Conservation (phyloP, 2,113 vertebrate genomes). For the Boulengeromyrus knoepffleri region DNA sequence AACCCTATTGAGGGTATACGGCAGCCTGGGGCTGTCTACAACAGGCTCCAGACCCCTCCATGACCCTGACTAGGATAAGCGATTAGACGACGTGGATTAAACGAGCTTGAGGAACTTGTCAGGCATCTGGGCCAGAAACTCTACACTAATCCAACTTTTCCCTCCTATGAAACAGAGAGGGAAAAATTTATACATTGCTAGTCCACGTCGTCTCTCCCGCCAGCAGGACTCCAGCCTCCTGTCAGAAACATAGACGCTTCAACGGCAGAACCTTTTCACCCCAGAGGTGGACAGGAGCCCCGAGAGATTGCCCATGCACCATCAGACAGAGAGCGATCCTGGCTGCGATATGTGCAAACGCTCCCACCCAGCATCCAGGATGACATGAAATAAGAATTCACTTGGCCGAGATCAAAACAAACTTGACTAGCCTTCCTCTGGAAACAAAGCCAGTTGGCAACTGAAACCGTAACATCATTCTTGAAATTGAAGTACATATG, state of each 20-base stretch:
- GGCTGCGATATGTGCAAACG: not conserved
- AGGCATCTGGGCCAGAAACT: not conserved
- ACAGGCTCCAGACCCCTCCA: not conserved
- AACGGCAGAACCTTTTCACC: not conserved
- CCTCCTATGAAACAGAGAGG: not conserved
- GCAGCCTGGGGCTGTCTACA: not conserved
- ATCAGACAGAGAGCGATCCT: not conserved
- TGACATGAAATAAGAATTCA: not conserved
- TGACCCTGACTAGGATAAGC: not conserved
- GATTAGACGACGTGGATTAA: not conserved
- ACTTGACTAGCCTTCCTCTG: not conserved
- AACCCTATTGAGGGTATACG: not conserved
- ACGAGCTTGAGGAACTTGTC: not conserved
- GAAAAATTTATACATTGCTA: not conserved
- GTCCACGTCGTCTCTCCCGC: not conserved
- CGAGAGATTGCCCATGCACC: not conserved
- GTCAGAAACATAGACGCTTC: not conserved
- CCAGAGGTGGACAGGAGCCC: not conserved
- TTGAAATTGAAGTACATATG: slow-evolving; percentile 14
- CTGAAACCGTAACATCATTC: slow-evolving; percentile 13
- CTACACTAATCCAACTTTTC: not conserved
- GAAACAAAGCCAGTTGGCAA: slow-evolving; percentile 13
- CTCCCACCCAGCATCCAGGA: not conserved
- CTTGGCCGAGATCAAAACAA: not conserved
- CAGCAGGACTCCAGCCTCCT: not conserved